Evolutionary conservation across 2,113 vertebrate species (phyloP), one percentile per base, ranked within the genome.

Genomic region (Tinamus guttatus): DNA sequence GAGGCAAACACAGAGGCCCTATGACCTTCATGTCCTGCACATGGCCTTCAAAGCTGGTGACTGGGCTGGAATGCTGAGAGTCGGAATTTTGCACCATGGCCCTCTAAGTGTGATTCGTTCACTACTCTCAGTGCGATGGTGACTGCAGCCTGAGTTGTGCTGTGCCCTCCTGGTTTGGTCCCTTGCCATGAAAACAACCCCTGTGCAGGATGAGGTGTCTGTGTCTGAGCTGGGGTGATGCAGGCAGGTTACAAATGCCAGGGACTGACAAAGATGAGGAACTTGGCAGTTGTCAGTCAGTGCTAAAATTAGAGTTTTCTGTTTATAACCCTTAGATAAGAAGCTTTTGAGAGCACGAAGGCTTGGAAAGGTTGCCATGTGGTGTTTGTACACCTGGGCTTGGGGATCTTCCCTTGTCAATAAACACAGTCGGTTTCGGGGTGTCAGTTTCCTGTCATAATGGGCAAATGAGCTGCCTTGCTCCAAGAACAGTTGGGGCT

Each of bases 341-440:
- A 52, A 93, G 43, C 58, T 87, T 79, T 79, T 64, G 24, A 51
- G 49, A 45, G 52, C 0, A 2, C 41, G 43, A 73, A 62, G 65
- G 18, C 28, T 62, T 2, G 0, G 32, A 1, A 4, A 6, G 5
- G 21, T 25, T 79, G 38, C 51, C 38, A 28, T 70, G 2, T 41
- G 40, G 40, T 14, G 1, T 10, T 27, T 54, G 45, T 1, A 2
- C 30, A 43, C 8, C 30, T 2, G 3, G 62, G 11, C 45, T 54
- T 41, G 9, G 8, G 0, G 0, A 54, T 40, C 45, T 27, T 9
- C 47, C 45, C 19, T 28, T 18, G 17, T 13, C 70, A 32, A 52
- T 5, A 16, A 16, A 41, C 0, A 0, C 17, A 27, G 36, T 45
- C 54, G 2, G 2, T 54, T 51, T 30, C 0, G 1, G 71, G 62